Evolutionary conservation across 2,797 vertebrate genomes (phyloP).

Genomic region (Chromis chromis): DNA sequence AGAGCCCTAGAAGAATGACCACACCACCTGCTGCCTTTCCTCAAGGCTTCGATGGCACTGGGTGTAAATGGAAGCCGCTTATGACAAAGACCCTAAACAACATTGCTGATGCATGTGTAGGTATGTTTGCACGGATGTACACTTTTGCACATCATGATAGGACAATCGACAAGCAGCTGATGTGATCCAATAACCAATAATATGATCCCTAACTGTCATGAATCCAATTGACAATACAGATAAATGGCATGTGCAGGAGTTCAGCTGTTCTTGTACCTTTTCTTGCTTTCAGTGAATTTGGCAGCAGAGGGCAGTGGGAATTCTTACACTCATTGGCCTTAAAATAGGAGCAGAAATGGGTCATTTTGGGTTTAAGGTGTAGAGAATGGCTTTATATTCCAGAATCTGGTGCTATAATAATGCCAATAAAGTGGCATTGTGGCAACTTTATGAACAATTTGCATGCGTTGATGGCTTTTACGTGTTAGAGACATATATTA

Average conservation of each 20-base stretch:
- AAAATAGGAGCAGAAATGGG: slow-evolving; percentile 82
- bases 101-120: not conserved
- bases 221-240: not conserved
- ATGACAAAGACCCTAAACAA: not conserved
- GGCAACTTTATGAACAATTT: not conserved
- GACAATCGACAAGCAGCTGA: not conserved
- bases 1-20: slow-evolving; percentile 13
- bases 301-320: slow-evolving; percentile 53
- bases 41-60: slow-evolving; percentile 35
- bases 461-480: not conserved
- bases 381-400: not conserved
- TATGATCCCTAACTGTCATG: not conserved
- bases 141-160: not conserved
- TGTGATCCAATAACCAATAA: not conserved
- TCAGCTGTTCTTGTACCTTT: slow-evolving; percentile 49
- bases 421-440: not conserved
- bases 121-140: not conserved
- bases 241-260: not conserved
- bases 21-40: slow-evolving; percentile 59
- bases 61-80: slow-evolving; percentile 11
- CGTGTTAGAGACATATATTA: not conserved
- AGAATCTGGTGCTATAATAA: not conserved
- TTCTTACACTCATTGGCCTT: slow-evolving; percentile 68
- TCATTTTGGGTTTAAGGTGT: slow-evolving; percentile 57
- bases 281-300: slow-evolving; percentile 34